A percentile compares a stretch with the other conserved stretches of the same genome.
phyloP scores from a whole-genome alignment of 2,113 vertebrate species.

The Eidolon helvum region DNA sequence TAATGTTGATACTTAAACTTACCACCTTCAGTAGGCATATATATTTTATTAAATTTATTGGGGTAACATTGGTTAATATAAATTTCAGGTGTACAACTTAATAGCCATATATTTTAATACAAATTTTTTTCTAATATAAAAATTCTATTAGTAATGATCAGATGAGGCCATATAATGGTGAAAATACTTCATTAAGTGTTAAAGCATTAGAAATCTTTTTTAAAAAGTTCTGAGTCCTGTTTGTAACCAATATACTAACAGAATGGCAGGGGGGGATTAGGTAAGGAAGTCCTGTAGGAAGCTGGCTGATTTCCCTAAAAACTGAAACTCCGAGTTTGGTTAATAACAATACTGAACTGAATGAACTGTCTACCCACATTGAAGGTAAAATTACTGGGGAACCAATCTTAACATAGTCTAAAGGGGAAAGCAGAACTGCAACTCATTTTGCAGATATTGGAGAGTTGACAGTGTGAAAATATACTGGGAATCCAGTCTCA shows the following conservation, averaged over 20 bases:
- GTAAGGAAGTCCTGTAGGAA: background rate
- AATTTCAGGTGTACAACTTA: background rate
- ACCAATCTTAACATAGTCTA: background rate
- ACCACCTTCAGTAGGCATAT: background rate
- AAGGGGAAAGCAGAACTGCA: background rate
- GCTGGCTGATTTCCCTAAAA: background rate
- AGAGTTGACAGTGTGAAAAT: background rate
- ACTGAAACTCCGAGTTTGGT: background rate
- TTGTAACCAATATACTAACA: background rate
- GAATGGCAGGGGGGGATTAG: background rate
- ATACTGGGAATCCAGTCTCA: background rate
- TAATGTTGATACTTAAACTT: background rate
- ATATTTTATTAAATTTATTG: background rate
- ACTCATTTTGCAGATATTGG: background rate
- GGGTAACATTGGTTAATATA: background rate
- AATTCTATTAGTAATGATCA: background rate
- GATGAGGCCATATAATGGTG: background rate
- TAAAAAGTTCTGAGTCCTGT: background rate
- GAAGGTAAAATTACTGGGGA: background rate
- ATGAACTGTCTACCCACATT: background rate
- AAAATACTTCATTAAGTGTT: background rate
- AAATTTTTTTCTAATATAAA: background rate
- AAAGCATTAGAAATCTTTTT: background rate
- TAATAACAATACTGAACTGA: background rate
- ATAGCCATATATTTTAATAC: background rate